These are phyloP conservation scores for Eolophus roseicapilla DNA, from an alignment of 2,113 vertebrate genomes.

Conservation along the genomic window DNA sequence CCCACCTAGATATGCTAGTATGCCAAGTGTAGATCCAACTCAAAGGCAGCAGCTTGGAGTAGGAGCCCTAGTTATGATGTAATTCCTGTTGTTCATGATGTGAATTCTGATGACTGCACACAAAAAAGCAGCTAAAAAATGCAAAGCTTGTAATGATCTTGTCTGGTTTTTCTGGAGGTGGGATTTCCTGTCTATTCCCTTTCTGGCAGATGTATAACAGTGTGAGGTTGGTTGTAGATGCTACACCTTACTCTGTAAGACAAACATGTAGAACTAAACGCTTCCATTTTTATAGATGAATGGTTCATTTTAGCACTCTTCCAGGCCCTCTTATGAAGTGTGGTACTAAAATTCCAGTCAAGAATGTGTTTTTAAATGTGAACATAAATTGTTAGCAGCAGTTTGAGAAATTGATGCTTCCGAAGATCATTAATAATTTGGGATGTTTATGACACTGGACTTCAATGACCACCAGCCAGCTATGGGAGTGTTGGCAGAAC, in stretches of 20 bases:
- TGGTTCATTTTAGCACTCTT: neutral
- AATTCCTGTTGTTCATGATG: neutral
- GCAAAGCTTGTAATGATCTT: neutral
- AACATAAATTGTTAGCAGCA: neutral
- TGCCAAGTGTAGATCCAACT: neutral
- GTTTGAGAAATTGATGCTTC: neutral
- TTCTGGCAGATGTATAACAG: neutral
- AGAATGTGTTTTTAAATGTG: neutral
- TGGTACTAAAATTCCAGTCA: neutral
- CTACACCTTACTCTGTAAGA: neutral
- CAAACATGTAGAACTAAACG: neutral
- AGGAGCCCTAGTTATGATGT: neutral
- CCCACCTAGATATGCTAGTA: neutral
- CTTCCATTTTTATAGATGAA: neutral
- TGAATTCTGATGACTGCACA: neutral
- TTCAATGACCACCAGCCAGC: neutral
- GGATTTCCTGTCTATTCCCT: neutral
- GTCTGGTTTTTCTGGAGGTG: neutral
- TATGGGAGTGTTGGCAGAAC: conserved; percentile 2
- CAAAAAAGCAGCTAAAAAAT: neutral
- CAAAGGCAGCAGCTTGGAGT: neutral
- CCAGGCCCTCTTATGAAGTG: neutral
- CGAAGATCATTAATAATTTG: neutral
- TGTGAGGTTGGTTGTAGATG: neutral
- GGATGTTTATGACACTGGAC: neutral